Conservation (phyloP, 2,113 vertebrate genomes). For the Phyllopteryx taeniolatus region DNA sequence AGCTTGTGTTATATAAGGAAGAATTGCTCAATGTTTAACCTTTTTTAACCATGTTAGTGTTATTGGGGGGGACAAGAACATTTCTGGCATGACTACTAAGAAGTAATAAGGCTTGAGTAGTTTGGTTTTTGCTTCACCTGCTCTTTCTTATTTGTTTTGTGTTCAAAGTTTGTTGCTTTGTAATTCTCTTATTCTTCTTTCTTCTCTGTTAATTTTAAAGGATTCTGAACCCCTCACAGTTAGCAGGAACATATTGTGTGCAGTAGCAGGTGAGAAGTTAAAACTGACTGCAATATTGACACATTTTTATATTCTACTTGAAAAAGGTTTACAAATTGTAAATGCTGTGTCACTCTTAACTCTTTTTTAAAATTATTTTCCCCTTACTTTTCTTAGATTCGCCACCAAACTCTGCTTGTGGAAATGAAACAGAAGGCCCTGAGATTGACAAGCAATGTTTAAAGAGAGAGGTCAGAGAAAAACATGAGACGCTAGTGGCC, state of each 20-base stretch:
- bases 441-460: neutral
- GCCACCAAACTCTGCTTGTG: neutral
- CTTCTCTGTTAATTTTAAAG: conserved; percentile 39
- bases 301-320: neutral
- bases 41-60: too few relatives aligned
- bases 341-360: neutral
- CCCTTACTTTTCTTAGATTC: conserved; percentile 13
- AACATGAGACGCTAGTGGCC: neutral
- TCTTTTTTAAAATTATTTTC: neutral
- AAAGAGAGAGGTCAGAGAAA: conserved; percentile 8
- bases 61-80: too few relatives aligned
- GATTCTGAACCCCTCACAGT: conserved; percentile 28
- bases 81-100: neutral
- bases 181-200: conserved; percentile 6
- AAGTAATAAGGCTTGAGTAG: neutral
- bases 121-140: neutral
- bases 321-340: neutral
- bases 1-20: too few relatives aligned
- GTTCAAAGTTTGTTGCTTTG: neutral
- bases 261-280: conserved; percentile 37
- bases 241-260: conserved; percentile 21
- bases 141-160: neutral
- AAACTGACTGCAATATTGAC: neutral
- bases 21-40: too few relatives aligned
- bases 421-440: neutral